Percentiles rank a stretch among this genome's conserved stretches.
These are phyloP conservation scores for Teleopsis dalmanni DNA, from an alignment of 1,140 invertebrate genomes.

Conservation along the genomic window DNA sequence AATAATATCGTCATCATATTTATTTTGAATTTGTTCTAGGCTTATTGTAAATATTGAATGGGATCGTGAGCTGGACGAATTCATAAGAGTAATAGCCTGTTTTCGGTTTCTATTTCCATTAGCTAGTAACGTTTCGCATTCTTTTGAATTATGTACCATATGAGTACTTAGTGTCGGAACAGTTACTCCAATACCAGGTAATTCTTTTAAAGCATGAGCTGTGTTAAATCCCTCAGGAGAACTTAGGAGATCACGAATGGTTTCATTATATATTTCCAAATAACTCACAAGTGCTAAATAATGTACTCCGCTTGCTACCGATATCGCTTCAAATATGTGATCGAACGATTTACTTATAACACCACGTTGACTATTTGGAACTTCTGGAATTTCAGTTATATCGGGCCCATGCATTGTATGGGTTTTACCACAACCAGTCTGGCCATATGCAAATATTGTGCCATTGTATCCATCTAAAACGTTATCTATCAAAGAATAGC, in stretches of 20 bases:
- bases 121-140: slow-evolving; percentile 71
- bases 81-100: slow-evolving; percentile 88
- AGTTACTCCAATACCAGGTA: slow-evolving; percentile 73
- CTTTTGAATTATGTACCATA: slow-evolving; percentile 50
- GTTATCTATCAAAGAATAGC: slow-evolving; percentile 75
- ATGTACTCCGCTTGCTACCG: slow-evolving; percentile 69
- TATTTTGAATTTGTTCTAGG: slow-evolving; percentile 65
- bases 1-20: slow-evolving; percentile 28
- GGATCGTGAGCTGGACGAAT: slow-evolving; percentile 75
- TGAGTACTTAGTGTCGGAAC: slow-evolving; percentile 53
- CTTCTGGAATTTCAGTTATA: background rate
- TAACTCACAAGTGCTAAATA: slow-evolving; percentile 87
- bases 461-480: slow-evolving; percentile 82
- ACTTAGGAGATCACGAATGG: slow-evolving; percentile 66
- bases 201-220: slow-evolving; percentile 63
- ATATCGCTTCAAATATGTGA: slow-evolving; percentile 87
- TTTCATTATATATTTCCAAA: slow-evolving; percentile 90
- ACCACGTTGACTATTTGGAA: slow-evolving; percentile 47
- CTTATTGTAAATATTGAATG: slow-evolving; percentile 91
- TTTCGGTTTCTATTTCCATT: slow-evolving; percentile 71
- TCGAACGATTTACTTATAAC: slow-evolving; percentile 84
- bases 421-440: slow-evolving; percentile 78
- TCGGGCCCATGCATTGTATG: slow-evolving; percentile 70
- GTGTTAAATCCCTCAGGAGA: slow-evolving; percentile 12
- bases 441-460: slow-evolving; percentile 82